phyloP scores from a whole-genome alignment of 1,140 invertebrate genomes.

The Whitmania pigra region DNA sequence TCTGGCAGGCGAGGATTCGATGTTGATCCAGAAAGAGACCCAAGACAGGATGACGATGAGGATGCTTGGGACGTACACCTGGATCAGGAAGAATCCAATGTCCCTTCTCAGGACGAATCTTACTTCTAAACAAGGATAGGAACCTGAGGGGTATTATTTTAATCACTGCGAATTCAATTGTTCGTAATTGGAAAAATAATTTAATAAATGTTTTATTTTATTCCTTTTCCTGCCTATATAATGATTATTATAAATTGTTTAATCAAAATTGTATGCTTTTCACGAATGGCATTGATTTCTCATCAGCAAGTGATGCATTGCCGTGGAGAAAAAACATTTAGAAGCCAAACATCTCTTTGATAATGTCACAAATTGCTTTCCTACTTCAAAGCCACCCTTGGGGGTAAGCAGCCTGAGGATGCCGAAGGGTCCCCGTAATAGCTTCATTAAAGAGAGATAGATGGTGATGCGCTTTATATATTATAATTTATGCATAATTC shows the following conservation, averaged over 20 bases:
- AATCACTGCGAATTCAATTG: too few species aligned
- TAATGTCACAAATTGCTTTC: too few species aligned
- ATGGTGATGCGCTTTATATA: background rate
- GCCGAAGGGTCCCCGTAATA: too few species aligned
- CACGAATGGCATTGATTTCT: background rate
- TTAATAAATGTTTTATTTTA: background rate
- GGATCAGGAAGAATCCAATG: slow-evolving; percentile 63
- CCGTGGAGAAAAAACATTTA: background rate
- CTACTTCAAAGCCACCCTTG: too few species aligned
- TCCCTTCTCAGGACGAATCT: slow-evolving; percentile 70
- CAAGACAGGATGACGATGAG: slow-evolving; percentile 80
- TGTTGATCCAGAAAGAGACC: slow-evolving; percentile 76
- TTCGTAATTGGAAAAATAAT: too few species aligned
- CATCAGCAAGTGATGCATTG: background rate
- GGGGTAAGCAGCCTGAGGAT: too few species aligned
- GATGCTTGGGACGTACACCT: slow-evolving; percentile 78
- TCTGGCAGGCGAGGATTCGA: slow-evolving; percentile 47
- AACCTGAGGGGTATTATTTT: background rate
- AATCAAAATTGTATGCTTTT: background rate
- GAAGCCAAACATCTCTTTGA: too few species aligned
- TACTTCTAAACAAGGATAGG: slow-evolving; percentile 47
- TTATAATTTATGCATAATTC: background rate
- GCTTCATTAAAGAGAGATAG: background rate
- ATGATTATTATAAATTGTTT: background rate
- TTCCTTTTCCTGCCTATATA: background rate